phyloP scores from a whole-genome alignment of 2,797 vertebrate genomes.

The Chromobotia macracanthus region DNA sequence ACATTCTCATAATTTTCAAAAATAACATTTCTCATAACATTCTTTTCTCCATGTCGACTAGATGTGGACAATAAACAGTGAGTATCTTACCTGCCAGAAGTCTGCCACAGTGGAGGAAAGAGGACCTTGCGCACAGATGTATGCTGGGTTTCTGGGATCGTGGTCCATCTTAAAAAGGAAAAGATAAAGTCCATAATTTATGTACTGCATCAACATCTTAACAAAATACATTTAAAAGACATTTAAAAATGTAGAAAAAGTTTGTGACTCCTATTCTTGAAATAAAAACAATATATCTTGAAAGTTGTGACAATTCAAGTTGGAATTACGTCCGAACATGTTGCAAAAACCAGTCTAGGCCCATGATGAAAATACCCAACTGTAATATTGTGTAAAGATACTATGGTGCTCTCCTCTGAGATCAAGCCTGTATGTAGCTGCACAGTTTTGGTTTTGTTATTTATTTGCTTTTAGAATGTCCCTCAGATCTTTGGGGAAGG shows the following conservation, averaged over 20 bases:
- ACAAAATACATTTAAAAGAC: slow-evolving; percentile 42
- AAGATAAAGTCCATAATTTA: not conserved
- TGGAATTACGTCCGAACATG: not conserved
- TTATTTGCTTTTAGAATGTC: slow-evolving; percentile 35
- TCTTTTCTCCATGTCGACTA: not conserved
- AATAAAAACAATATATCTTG: slow-evolving; percentile 1
- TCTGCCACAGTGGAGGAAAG: slow-evolving; percentile 91
- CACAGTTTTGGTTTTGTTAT: slow-evolving; percentile 15
- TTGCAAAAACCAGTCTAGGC: not conserved
- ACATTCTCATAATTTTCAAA: not conserved
- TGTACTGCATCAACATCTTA: not conserved
- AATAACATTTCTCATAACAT: too few species aligned
- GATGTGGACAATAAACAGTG: not conserved
- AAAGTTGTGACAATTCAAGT: not conserved
- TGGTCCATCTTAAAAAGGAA: slow-evolving; percentile 89
- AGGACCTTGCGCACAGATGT: slow-evolving; percentile 93
- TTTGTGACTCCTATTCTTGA: not conserved
- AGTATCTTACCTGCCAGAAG: slow-evolving; percentile 92
- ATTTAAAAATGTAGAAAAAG: not conserved
- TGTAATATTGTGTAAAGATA: not conserved
- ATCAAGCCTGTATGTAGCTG: slow-evolving; percentile 25
- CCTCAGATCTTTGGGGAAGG: slow-evolving; percentile 22
- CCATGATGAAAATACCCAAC: not conserved
- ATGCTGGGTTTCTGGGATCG: slow-evolving; percentile 93
- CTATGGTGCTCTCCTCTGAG: slow-evolving; percentile 36